Base-by-base conservation (phyloP, 2,888 invertebrate genomes). In the Apamea crenata region DNA sequence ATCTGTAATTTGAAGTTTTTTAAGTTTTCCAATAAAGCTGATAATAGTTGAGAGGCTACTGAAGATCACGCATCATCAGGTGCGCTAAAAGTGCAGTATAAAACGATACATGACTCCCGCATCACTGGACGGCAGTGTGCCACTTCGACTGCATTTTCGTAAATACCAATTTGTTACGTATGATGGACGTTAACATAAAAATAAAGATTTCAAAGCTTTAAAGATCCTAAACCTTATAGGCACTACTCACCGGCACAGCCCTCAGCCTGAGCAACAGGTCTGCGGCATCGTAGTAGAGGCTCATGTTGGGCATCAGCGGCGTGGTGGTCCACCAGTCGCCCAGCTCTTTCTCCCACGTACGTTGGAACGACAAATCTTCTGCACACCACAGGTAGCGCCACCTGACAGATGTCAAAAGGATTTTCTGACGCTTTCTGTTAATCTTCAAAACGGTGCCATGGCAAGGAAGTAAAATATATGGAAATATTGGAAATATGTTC, bases 261-360 rank as follows among this genome's bases (percentile, higher is more conserved):
- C 96, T 91, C 6, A 96, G 84, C 75, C 97, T 91, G 0, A 97
- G 90, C 29, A 97, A 90, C 4, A 96, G 86, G 76, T 96, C 97
- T 53, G 96, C 94, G 0, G 95, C 95, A n/a, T 95, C 94, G 71
- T 93, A 95, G 84, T 93, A 96, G 0, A 83, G 89, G 82, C 91
- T 95, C 86, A 92, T 93, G 21, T 93, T 93, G 0, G 95, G 93
- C 53, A 94, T 86, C 1, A 96, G 75, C 0, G 95, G 95, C 0
- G 96, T 94, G 12, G 86, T 78, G 80, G 96, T 96, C 96, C 96
- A 97, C 96, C 96, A 97, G 87, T 96, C 96, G 0, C 96, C 96
- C 0, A 97, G 93, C 86, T 97, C 97, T 0, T 85, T 83, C 67
- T 94, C 95, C 96, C 96, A 96, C 1, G 80, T 68, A 0, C 95